A percentile compares a stretch with the other conserved stretches of the same genome.
phyloP scores from a whole-genome alignment of 2,113 vertebrate genomes.

The Ophthalmotilapia sp. region DNA sequence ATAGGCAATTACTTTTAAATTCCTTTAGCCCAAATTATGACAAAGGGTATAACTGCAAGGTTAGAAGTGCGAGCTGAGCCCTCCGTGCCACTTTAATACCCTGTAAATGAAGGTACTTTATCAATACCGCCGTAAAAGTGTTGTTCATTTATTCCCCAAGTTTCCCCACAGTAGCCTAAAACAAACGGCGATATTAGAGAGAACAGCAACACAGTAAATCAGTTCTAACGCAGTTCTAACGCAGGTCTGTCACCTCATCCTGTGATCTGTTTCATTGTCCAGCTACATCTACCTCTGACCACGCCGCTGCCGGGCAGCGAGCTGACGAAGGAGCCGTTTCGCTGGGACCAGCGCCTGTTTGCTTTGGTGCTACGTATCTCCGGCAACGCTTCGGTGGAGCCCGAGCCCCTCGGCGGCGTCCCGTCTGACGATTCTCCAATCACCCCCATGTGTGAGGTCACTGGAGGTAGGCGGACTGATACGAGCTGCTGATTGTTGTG shows the following conservation, averaged over 20 bases:
- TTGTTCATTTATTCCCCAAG: not conserved
- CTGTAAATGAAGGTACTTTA: not conserved
- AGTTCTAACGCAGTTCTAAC: not conserved
- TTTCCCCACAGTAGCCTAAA: not conserved
- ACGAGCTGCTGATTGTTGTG: not conserved
- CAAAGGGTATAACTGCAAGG: not conserved
- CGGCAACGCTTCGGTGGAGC: slow-evolving; percentile 79
- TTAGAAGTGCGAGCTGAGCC: not conserved
- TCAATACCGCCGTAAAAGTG: not conserved
- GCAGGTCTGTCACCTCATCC: not conserved
- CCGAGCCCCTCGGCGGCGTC: slow-evolving; percentile 80
- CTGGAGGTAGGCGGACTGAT: slow-evolving; percentile 73
- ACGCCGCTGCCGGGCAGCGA: slow-evolving; percentile 91
- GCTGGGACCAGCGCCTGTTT: slow-evolving; percentile 93
- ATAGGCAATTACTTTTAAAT: not conserved
- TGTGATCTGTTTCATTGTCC: not conserved
- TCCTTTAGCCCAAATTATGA: not conserved
- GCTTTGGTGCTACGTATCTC: slow-evolving; percentile 85
- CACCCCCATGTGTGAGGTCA: slow-evolving; percentile 94
- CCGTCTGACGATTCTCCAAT: slow-evolving; percentile 87
- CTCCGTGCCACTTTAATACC: not conserved
- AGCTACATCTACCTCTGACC: slow-evolving; percentile 92
- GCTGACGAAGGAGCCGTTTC: slow-evolving; percentile 92
- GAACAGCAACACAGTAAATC: not conserved
- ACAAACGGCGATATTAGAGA: not conserved